Evolutionary conservation across 2,113 vertebrate species (phyloP).

Genomic region (Nothoprocta perdicaria): DNA sequence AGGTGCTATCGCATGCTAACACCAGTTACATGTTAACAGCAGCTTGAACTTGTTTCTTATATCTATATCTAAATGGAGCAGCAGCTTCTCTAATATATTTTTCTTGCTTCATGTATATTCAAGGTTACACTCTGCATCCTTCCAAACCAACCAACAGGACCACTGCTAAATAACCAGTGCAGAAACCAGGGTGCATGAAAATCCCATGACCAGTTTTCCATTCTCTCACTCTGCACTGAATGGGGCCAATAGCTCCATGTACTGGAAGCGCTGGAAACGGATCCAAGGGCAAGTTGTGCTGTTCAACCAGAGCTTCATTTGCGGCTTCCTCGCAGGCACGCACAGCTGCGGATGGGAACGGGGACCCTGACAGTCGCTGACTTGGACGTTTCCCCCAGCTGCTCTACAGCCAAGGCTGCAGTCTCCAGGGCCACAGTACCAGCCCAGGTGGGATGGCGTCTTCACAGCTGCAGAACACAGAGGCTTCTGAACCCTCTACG

Average conservation of each 20-base stretch:
- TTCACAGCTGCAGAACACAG: background rate
- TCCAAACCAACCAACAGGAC: background rate
- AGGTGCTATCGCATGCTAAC: background rate
- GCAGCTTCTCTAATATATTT: background rate
- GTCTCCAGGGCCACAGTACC: background rate
- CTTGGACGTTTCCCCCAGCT: background rate
- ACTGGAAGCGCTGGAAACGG: background rate
- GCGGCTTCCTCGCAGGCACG: background rate
- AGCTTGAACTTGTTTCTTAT: background rate
- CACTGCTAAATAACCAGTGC: background rate
- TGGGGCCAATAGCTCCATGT: background rate
- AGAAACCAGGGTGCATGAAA: background rate
- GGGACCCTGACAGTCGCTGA: fast-evolving
- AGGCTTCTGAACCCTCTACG: background rate
- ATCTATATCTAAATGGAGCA: background rate
- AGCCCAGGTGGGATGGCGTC: background rate
- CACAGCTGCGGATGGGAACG: fast-evolving
- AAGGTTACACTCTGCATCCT: background rate
- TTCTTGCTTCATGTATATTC: background rate
- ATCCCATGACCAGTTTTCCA: background rate
- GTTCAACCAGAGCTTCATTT: background rate
- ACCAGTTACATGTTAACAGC: background rate
- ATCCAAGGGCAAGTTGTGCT: background rate
- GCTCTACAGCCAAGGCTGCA: background rate
- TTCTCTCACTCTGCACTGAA: background rate